Evolutionary conservation across 2,113 vertebrate species (phyloP), one percentile per base, ranked within the genome.

Genomic region (Scalopus aquaticus): DNA sequence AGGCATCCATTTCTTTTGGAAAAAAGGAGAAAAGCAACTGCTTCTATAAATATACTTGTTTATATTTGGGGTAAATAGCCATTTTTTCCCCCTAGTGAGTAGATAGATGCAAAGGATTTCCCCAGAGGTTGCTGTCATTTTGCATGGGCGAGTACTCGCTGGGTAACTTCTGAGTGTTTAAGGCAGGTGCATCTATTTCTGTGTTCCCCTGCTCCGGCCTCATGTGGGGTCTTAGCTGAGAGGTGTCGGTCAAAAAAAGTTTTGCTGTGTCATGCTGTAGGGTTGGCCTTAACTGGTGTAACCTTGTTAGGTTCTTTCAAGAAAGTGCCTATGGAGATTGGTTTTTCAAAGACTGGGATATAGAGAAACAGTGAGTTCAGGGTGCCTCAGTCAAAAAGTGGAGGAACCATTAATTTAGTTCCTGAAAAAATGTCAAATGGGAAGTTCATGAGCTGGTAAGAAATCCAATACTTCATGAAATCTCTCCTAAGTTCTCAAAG

Each of bases 11-110:
- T 69, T 95, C 28, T 78, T 91, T 93, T 78, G 51, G 39, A 65
- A 86, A 93, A 58, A 10, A 64, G 51, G 35, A 92, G 84, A 49
- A 80, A 60, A 58, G 76, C 16, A 2, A 42, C 60, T 62, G 6
- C 13, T 85, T 92, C 60, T 77, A 16, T 84, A 88, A 81, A 60
- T 85, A 70, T 58, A n/a, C 19, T 74, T 83, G n/a, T 81, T 93
- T 88, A 28, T 16, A 77, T 81, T 85, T 72, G 74, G 85, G 39
- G 17, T 46, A 51, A 70, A 65, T 56, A 56, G 32, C 13, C 12
- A 4, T 20, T 70, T 12, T n/a, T 56, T 58, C 64, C 65, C 67
- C 20, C n/a, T 22, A 7, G 37, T 73, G n/a, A 17, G 16, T 58
- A 13, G 84, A n/a, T 73, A 62, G n/a, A 42, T 22, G 22, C 44